These are phyloP conservation scores for Euphysa ruthae DNA, from an alignment of 30 jellyfish, hydroid and myxozoan species.

Conservation along the genomic window DNA sequence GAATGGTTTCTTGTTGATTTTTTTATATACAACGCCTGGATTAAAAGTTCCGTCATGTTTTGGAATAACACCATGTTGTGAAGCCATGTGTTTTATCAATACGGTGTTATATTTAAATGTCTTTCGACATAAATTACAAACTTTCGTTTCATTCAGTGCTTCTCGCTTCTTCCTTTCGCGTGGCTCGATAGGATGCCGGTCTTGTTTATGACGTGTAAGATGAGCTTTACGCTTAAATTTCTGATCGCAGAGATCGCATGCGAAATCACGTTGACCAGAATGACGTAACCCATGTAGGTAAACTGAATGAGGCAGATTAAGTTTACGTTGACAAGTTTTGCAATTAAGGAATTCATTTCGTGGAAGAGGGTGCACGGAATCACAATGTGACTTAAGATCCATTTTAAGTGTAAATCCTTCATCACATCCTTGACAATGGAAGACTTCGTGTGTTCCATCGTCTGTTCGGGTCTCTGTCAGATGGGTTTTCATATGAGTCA, in stretches of 20 bases:
- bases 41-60: background rate
- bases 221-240: constrained; percentile 29
- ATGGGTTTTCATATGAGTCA: constrained; percentile 43
- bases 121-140: constrained; percentile 16
- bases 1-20: constrained; percentile 14
- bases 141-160: constrained; percentile 12
- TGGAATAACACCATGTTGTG: constrained; percentile 30
- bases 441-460: constrained; percentile 22
- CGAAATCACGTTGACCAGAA: constrained; percentile 27
- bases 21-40: constrained; percentile 16
- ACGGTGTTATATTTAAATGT: constrained; percentile 25
- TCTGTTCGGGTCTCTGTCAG: constrained; percentile 17
- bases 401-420: constrained; percentile 8
- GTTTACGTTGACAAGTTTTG: constrained; percentile 19
- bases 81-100: constrained; percentile 29
- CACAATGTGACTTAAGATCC: constrained; percentile 34
- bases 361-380: constrained; percentile 18
- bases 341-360: constrained; percentile 13
- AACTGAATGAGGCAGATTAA: constrained; percentile 25
- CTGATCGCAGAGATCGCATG: constrained; percentile 19
- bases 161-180: constrained; percentile 31
- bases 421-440: constrained; percentile 34
- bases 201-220: constrained; percentile 17
- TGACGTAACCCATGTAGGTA: constrained; percentile 33
- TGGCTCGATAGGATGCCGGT: constrained; percentile 30